These are phyloP conservation scores for Melanerpes aurifrons DNA, from an alignment of 2,113 vertebrate species.

Conservation along the genomic window DNA sequence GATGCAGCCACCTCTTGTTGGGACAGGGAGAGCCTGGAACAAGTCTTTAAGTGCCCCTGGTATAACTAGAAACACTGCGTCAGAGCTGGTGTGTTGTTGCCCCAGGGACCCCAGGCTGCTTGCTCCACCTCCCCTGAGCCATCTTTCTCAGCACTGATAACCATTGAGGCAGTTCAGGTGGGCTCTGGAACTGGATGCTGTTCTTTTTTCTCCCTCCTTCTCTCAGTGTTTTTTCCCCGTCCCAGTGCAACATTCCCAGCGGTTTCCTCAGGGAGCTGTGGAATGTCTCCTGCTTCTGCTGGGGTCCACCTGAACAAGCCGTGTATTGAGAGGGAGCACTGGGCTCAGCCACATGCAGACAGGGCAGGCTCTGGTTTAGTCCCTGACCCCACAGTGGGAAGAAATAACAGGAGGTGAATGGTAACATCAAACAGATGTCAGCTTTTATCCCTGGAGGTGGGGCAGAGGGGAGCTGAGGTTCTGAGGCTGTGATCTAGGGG, in stretches of 20 bases:
- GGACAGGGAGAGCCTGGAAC: not conserved
- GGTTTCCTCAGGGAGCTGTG: constrained; percentile 61
- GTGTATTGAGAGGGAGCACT: constrained; percentile 26
- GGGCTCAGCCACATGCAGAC: not conserved
- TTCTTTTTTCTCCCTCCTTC: not conserved
- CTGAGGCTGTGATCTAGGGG: not conserved
- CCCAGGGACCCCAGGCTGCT: not conserved
- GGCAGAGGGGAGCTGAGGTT: not conserved
- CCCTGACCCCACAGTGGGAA: not conserved
- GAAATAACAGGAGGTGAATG: constrained; percentile 20
- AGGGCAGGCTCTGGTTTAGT: constrained; percentile 27
- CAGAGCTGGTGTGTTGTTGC: not conserved
- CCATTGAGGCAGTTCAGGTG: not conserved
- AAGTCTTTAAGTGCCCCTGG: rapidly evolving
- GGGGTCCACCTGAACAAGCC: constrained; percentile 50
- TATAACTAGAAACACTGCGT: rapidly evolving
- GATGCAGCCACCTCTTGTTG: not conserved
- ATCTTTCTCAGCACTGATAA: not conserved
- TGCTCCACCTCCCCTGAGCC: not conserved
- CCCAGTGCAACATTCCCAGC: constrained; percentile 34
- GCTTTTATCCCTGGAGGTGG: not conserved
- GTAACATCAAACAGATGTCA: not conserved
- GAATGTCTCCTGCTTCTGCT: constrained; percentile 57
- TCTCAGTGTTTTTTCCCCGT: not conserved
- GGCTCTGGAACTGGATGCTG: not conserved